phyloP scores from a whole-genome alignment of 2,888 invertebrate species.

The Dione juno region DNA sequence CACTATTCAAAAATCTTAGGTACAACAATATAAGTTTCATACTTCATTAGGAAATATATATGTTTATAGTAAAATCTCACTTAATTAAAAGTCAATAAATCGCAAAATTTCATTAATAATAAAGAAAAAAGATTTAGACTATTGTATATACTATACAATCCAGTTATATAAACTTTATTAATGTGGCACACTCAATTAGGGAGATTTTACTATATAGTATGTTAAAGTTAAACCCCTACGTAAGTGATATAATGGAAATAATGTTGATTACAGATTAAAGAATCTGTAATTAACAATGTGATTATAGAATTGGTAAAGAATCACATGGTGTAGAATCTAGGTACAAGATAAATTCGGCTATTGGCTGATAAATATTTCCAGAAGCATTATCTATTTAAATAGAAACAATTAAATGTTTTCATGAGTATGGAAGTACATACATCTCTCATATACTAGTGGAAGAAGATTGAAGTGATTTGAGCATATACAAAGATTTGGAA shows the following conservation, averaged over 20 bases:
- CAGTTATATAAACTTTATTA: no score
- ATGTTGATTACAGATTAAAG: neutral
- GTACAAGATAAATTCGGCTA: neutral
- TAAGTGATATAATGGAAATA: neutral
- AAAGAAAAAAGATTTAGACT: no score
- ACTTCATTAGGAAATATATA: slow-evolving; percentile 7
- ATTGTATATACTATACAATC: no score
- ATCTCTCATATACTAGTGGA: slow-evolving; percentile 10
- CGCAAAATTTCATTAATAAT: no score
- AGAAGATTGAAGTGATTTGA: slow-evolving; percentile 34
- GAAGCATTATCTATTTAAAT: slow-evolving; percentile 1
- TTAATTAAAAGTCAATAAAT: no score
- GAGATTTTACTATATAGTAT: neutral
- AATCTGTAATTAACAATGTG: neutral
- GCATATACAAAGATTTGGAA: slow-evolving; percentile 45
- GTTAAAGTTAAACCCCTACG: neutral
- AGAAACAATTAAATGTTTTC: neutral
- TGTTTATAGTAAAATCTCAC: neutral
- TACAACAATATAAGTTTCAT: slow-evolving; percentile 11
- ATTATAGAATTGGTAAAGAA: neutral
- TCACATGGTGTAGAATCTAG: neutral
- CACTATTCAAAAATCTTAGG: slow-evolving; percentile 19
- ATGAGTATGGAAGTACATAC: neutral
- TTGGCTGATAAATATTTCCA: slow-evolving; percentile 4
- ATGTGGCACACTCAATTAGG: no score